These are phyloP conservation scores for Erebia aethiops DNA, from an alignment of 2,888 invertebrate genomes.

Conservation along the genomic window DNA sequence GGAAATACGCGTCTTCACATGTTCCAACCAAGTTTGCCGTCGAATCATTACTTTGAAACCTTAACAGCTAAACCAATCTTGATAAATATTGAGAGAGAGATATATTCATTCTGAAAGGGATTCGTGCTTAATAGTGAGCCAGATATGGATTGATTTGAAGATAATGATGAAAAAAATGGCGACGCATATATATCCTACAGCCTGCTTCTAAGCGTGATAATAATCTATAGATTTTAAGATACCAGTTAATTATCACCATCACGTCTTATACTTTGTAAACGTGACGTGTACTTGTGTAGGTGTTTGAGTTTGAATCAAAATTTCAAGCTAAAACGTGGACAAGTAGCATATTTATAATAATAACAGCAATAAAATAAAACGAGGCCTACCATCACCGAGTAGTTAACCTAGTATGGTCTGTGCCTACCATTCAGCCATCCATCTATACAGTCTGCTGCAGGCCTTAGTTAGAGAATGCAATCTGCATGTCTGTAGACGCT, in stretches of 20 bases:
- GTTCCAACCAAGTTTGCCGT: background rate
- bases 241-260: too few relatives aligned
- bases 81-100: too few relatives aligned
- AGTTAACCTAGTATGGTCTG: too few relatives aligned
- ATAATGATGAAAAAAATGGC: too few relatives aligned
- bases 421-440: background rate
- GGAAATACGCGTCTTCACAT: conserved; percentile 16
- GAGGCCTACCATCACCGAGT: background rate
- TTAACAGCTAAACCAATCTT: too few relatives aligned
- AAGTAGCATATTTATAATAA: background rate
- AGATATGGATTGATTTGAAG: too few relatives aligned
- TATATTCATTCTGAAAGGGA: too few relatives aligned
- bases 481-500: background rate
- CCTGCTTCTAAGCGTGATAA: background rate
- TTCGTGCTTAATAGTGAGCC: too few relatives aligned
- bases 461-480: background rate
- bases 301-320: background rate
- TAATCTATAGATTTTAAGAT: too few relatives aligned
- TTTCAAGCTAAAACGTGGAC: background rate
- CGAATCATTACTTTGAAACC: too few relatives aligned
- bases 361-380: background rate
- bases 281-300: too few relatives aligned
- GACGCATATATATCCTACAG: background rate
- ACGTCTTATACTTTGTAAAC: too few relatives aligned
- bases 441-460: background rate